phyloP scores from a whole-genome alignment of 2,888 invertebrate species.

The Hofmannophila pseudospretella region DNA sequence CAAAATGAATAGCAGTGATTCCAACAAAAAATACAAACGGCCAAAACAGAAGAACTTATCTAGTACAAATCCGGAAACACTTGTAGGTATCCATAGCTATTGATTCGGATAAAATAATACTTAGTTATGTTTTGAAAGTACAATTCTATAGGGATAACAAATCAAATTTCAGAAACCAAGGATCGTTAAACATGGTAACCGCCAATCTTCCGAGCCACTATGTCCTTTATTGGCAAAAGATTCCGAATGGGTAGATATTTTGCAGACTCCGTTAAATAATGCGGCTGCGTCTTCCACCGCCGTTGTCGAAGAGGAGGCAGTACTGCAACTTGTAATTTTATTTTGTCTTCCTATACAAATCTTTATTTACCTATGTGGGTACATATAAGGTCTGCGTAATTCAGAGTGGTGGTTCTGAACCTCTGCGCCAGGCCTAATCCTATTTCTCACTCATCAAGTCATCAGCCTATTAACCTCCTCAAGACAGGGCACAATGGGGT shows the following conservation, averaged over 20 bases:
- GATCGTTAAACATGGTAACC: conserved; percentile 16
- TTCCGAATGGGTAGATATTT: conserved; percentile 67
- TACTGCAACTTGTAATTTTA: conserved; percentile 59
- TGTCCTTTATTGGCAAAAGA: conserved; percentile 65
- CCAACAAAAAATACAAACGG: conserved; percentile 43
- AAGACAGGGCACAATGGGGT: too few relatives aligned
- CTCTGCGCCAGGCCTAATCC: too few relatives aligned
- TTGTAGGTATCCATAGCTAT: conserved; percentile 40
- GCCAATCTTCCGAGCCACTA: conserved; percentile 22
- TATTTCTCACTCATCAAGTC: too few relatives aligned
- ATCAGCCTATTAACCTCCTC: too few relatives aligned
- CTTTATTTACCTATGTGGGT: too few relatives aligned
- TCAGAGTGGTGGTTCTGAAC: too few relatives aligned
- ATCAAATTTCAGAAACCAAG: conserved; percentile 26
- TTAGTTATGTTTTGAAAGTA: too few relatives aligned
- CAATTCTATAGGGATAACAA: not conserved
- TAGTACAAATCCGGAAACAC: conserved; percentile 42
- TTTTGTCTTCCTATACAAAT: too few relatives aligned
- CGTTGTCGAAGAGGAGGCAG: conserved; percentile 46
- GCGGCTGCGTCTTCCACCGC: conserved; percentile 19
- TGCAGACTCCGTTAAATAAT: conserved; percentile 30
- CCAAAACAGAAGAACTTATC: conserved; percentile 40
- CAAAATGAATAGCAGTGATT: conserved; percentile 44
- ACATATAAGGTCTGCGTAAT: too few relatives aligned
- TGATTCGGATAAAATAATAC: too few relatives aligned